Conservation (phyloP, 1,140 invertebrate species). For the Spodoptera litura region DNA sequence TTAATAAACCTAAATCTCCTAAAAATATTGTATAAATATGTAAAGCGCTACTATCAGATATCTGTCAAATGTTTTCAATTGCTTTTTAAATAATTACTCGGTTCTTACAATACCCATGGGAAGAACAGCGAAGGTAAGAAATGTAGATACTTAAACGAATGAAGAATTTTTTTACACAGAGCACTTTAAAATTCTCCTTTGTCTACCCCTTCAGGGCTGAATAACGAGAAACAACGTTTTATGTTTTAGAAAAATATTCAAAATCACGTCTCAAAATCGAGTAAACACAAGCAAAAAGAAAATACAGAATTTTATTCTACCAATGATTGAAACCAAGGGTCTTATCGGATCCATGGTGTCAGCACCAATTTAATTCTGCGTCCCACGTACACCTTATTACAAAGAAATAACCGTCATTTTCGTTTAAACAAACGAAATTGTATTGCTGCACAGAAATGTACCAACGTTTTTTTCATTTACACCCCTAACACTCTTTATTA, state of each 20-base stretch:
- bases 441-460: slow-evolving; percentile 13
- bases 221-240: too few species aligned
- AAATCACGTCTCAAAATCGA: slow-evolving; percentile 61
- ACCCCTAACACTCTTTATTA: slow-evolving; percentile 5
- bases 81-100: too few species aligned
- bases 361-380: slow-evolving; percentile 33
- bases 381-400: slow-evolving; percentile 34
- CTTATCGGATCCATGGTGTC: slow-evolving; percentile 53
- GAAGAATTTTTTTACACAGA: too few species aligned
- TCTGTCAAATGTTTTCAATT: too few species aligned
- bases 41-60: too few species aligned
- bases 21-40: too few species aligned
- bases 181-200: too few species aligned
- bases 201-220: too few species aligned
- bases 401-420: slow-evolving; percentile 43
- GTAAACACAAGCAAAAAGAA: slow-evolving; percentile 58
- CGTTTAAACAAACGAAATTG: not conserved
- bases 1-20: too few species aligned
- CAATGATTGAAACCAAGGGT: slow-evolving; percentile 71
- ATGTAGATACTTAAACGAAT: too few species aligned
- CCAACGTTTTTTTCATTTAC: slow-evolving; percentile 22
- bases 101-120: too few species aligned
- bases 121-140: too few species aligned
- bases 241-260: slow-evolving; percentile 54
- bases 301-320: slow-evolving; percentile 62